Evolutionary conservation across 2,888 invertebrate species (phyloP).

Genomic region (Coecobrya sp.): DNA sequence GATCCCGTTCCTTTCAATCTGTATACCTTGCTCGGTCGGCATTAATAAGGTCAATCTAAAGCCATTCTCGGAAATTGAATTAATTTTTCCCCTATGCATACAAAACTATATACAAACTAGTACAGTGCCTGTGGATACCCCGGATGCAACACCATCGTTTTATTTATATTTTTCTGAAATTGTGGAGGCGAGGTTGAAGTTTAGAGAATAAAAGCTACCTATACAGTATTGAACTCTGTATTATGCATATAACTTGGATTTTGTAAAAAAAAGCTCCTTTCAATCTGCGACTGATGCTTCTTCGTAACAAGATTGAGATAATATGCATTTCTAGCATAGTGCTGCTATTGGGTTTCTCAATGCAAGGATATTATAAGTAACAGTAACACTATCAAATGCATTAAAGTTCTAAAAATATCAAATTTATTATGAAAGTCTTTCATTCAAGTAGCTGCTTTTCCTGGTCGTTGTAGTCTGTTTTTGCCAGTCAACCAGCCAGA

Average conservation of each 20-base stretch:
- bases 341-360: constrained; percentile 18
- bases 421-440: constrained; percentile 62
- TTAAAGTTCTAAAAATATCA: constrained; percentile 72
- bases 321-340: background rate
- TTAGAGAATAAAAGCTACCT: background rate
- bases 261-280: background rate
- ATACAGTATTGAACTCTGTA: background rate
- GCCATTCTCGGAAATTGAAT: constrained; percentile 58
- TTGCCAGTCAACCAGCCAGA: constrained; percentile 1
- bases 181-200: background rate
- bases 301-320: background rate
- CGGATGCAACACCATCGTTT: background rate
- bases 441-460: background rate
- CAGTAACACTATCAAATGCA: constrained; percentile 70
- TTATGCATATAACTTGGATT: background rate
- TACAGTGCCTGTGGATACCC: background rate
- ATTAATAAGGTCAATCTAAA: background rate
- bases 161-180: background rate
- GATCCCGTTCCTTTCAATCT: background rate
- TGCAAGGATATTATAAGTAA: constrained; percentile 62
- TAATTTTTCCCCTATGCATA: constrained; percentile 53
- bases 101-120: background rate
- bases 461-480: background rate
- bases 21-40: background rate
- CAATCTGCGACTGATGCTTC: background rate